These are phyloP conservation scores for Diplodus sargus DNA, from an alignment of 2,797 vertebrate genomes.

Conservation along the genomic window DNA sequence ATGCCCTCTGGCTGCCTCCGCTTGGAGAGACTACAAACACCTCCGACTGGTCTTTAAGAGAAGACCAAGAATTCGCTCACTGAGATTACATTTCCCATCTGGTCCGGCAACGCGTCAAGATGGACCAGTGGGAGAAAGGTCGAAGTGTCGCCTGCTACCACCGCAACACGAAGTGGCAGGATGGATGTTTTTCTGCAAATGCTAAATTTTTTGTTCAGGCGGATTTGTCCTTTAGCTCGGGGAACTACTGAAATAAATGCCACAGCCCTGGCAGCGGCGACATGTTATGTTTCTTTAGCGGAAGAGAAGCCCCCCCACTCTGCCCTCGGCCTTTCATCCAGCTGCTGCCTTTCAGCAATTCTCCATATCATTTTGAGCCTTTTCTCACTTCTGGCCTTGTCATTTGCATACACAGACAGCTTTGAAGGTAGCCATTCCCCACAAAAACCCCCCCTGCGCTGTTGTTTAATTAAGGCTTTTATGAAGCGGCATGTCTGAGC, in stretches of 20 bases:
- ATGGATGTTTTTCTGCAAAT: background rate
- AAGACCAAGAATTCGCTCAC: background rate
- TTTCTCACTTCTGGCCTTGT: constrained; percentile 3
- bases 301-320: background rate
- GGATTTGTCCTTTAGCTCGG: background rate
- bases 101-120: background rate
- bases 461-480: constrained; percentile 43
- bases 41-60: background rate
- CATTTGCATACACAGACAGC: constrained; percentile 30
- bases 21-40: background rate
- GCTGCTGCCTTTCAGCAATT: background rate
- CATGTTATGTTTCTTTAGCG: background rate
- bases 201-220: background rate
- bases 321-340: background rate
- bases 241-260: background rate
- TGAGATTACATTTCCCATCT: background rate
- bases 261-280: background rate
- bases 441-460: constrained; percentile 16
- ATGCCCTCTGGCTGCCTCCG: background rate
- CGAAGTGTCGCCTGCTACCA: background rate
- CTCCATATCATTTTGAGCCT: constrained; percentile 1
- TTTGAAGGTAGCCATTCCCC: constrained; percentile 26
- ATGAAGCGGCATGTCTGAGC: constrained; percentile 26
- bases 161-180: background rate
- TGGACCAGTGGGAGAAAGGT: background rate